Conservation (phyloP, 1,140 invertebrate species). For the Apis dorsata region DNA sequence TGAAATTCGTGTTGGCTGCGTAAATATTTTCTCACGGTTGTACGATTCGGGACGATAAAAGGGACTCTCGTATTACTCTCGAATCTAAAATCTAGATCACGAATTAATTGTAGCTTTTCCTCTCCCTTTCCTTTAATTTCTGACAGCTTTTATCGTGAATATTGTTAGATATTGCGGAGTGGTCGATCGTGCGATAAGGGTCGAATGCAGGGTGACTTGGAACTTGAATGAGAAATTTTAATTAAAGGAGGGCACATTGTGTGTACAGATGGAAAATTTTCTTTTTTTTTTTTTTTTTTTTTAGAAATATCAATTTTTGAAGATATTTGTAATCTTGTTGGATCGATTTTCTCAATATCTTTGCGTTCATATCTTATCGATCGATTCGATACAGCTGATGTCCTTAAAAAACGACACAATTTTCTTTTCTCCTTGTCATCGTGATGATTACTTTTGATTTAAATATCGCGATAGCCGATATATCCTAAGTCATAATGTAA, state of each 20-base stretch:
- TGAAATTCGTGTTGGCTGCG: background rate
- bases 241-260: no score
- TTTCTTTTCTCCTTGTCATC: constrained; percentile 47
- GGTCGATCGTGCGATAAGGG: background rate
- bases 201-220: background rate
- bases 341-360: background rate
- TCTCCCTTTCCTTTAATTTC: background rate
- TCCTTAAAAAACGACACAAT: constrained; percentile 29
- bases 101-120: background rate
- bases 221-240: background rate
- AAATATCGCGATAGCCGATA: constrained; percentile 10
- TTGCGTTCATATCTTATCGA: background rate
- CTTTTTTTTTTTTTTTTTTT: no score
- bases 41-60: background rate
- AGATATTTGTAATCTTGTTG: background rate
- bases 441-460: background rate
- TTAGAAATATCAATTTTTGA: background rate
- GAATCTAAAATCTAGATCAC: no score
- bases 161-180: background rate
- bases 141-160: background rate
- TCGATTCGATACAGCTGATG: background rate
- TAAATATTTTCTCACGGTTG: constrained; percentile 10
- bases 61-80: no score
- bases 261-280: no score
- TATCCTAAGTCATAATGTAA: constrained; percentile 69